A percentile compares a stretch with the other conserved stretches of the same genome.
Evolutionary conservation across 2,888 invertebrate species (phyloP).

Genomic region (Epirrhoe alternata): DNA sequence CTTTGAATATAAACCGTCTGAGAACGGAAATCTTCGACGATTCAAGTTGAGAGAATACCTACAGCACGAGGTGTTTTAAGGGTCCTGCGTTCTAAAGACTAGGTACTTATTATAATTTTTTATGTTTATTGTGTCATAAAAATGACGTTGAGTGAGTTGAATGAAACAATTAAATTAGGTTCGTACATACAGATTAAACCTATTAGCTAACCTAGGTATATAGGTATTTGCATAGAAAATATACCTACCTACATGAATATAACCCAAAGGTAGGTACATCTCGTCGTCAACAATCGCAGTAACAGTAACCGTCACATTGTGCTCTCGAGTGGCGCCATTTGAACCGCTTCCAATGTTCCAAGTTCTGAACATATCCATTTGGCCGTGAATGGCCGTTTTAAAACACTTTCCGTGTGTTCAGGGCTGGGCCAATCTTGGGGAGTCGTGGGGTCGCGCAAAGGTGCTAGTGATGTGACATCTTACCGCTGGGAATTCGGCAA

Average conservation of each 20-base stretch:
- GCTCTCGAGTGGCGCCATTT: constrained; percentile 40
- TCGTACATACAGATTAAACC: not conserved
- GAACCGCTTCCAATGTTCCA: constrained; percentile 45
- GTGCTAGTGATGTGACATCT: constrained; percentile 24
- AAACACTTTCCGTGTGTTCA: constrained; percentile 74
- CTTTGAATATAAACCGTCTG: constrained; percentile 43
- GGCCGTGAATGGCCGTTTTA: constrained; percentile 61
- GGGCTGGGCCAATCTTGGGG: constrained; percentile 49
- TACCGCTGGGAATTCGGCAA: constrained; percentile 3
- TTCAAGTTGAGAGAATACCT: constrained; percentile 35
- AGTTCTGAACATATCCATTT: constrained; percentile 60
- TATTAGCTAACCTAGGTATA: too few relatives aligned
- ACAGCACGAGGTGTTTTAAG: constrained; percentile 23
- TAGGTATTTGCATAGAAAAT: not conserved
- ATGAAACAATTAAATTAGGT: constrained; percentile 8
- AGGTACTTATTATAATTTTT: constrained; percentile 18
- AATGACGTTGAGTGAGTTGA: constrained; percentile 1
- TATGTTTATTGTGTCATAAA: constrained; percentile 9
- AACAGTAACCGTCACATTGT: constrained; percentile 40
- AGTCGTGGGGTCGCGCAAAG: constrained; percentile 46
- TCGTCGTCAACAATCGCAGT: constrained; percentile 33
- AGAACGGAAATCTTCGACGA: constrained; percentile 38
- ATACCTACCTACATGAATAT: not conserved
- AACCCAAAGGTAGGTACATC: not conserved
- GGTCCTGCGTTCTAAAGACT: constrained; percentile 18